Evolutionary conservation across 2,797 vertebrate species (phyloP).

Genomic region (Acanthornis magna): DNA sequence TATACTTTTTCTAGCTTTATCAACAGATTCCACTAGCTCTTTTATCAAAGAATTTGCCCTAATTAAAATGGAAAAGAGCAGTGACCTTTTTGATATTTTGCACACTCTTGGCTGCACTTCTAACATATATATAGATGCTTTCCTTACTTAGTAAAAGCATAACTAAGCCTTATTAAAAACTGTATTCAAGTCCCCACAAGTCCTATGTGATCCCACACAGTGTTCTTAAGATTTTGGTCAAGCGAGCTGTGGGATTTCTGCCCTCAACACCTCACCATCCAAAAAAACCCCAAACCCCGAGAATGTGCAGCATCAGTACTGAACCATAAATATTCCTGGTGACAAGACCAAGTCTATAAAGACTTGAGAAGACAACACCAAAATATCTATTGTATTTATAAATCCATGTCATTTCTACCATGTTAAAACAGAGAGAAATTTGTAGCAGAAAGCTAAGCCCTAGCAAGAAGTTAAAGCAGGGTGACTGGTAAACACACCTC

Average conservation of each 20-base stretch:
- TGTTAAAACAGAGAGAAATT: not conserved
- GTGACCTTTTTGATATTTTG: constrained; percentile 2
- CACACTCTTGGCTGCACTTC: not conserved
- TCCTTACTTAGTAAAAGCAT: not conserved
- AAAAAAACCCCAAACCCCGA: not conserved
- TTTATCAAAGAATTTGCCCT: not conserved
- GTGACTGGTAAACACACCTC: not conserved
- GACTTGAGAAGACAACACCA: not conserved
- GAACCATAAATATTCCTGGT: not conserved
- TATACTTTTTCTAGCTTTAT: not conserved
- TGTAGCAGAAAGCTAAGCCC: not conserved
- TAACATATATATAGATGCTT: not conserved
- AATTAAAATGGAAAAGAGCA: constrained; percentile 4
- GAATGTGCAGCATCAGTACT: not conserved
- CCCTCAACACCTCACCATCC: not conserved
- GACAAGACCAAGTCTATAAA: not conserved
- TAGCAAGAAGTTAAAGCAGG: not conserved
- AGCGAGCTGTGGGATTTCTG: not conserved
- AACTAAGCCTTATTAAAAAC: not conserved
- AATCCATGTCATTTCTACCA: not conserved
- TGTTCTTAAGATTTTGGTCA: not conserved
- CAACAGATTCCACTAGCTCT: not conserved
- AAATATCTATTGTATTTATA: not conserved
- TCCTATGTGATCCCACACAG: not conserved
- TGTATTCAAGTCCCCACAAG: not conserved